Evolutionary conservation across 2,888 invertebrate genomes (phyloP).

Genomic region (Vanessa cardui): DNA sequence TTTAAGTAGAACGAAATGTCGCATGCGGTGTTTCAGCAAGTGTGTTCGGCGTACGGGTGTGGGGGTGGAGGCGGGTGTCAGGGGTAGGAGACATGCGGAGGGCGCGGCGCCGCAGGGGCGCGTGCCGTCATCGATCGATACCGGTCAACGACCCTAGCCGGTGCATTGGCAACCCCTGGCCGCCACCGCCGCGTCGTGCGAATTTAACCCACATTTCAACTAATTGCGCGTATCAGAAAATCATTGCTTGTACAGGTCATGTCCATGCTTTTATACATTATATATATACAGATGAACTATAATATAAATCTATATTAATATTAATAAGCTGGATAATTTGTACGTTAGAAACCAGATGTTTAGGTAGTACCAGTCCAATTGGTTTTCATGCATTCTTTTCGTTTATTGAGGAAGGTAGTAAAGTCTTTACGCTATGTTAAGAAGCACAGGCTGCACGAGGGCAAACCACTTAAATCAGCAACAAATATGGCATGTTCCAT

Average conservation of each 20-base stretch:
- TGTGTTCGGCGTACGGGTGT: slow-evolving; percentile 46
- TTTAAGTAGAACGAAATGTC: slow-evolving; percentile 68
- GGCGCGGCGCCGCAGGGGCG: slow-evolving; percentile 68
- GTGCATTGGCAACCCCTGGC: slow-evolving; percentile 66
- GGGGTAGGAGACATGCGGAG: slow-evolving; percentile 44
- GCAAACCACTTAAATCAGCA: no score
- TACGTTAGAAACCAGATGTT: no score
- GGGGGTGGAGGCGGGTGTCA: slow-evolving; percentile 45
- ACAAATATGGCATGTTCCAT: no score
- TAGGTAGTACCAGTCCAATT: no score
- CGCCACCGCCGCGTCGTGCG: slow-evolving; percentile 49
- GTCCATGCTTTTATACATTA: slow-evolving; percentile 12
- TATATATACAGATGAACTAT: neutral
- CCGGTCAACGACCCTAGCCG: slow-evolving; percentile 78
- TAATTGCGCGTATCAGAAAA: slow-evolving; percentile 49
- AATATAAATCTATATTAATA: no score
- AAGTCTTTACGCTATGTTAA: no score
- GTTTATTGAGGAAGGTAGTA: no score
- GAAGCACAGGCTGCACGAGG: no score
- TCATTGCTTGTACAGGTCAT: slow-evolving; percentile 35
- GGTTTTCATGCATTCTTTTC: no score
- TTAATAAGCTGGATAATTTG: no score
- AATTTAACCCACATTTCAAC: slow-evolving; percentile 63
- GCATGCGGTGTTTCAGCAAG: slow-evolving; percentile 74
- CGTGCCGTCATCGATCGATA: slow-evolving; percentile 75